A percentile compares a stretch with the other conserved stretches of the same genome.
Evolutionary conservation across 2,888 invertebrate species (phyloP).

Genomic region (Philaethria dido): DNA sequence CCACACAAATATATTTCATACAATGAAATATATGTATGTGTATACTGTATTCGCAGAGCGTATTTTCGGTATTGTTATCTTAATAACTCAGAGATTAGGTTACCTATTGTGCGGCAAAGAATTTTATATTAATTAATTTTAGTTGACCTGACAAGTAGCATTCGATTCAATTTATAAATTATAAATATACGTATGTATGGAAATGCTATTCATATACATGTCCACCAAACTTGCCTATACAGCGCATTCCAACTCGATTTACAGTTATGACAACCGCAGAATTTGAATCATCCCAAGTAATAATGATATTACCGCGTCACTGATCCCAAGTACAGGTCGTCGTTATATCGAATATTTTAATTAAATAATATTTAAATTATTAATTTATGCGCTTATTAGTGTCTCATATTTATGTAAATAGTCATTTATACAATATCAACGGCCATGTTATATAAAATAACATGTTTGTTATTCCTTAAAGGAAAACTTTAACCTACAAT

Average conservation of each 20-base stretch:
- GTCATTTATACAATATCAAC: background rate
- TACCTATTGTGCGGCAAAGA: background rate
- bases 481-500: too few relatives aligned
- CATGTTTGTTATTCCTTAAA: too few relatives aligned
- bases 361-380: background rate
- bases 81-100: background rate
- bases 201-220: background rate
- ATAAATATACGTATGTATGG: background rate
- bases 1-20: slow-evolving; percentile 48
- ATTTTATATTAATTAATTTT: background rate
- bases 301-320: slow-evolving; percentile 24
- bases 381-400: background rate
- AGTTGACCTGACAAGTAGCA: background rate
- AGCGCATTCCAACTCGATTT: slow-evolving; percentile 36
- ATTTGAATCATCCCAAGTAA: slow-evolving; percentile 36
- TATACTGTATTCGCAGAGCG: background rate
- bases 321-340: background rate
- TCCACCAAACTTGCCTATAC: slow-evolving; percentile 16
- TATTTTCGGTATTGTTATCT: background rate
- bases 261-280: slow-evolving; percentile 40
- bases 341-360: slow-evolving; percentile 4
- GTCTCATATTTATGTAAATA: background rate
- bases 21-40: slow-evolving; percentile 50
- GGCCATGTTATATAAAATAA: too few relatives aligned
- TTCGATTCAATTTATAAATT: background rate